Evolutionary conservation across 1,140 invertebrate species (phyloP), one percentile per base, ranked within the genome.

Genomic region (Heliothis virescens): DNA sequence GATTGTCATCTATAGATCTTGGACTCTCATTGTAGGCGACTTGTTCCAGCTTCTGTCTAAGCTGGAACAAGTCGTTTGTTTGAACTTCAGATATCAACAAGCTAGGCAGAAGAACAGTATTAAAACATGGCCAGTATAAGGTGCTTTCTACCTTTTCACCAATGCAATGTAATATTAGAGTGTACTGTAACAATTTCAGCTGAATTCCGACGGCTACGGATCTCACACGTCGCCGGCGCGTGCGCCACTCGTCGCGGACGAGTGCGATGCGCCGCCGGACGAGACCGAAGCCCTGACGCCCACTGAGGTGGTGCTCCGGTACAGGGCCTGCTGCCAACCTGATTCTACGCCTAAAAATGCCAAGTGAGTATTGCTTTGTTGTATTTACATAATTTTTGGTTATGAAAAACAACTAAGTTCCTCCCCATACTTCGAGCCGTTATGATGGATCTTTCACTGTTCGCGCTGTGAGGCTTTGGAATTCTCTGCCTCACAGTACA

Each of bases 141-240:
- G 10, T 52, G 52, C 15, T 10, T 10, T 16, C n/a, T 2, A 13
- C 1, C 9, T 21, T 12, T 3, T 16, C 2, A 1, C 4, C 12
- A 60, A 26, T 55, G 13, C 34, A 74, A 63, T 29, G 41, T 52
- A 65, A 65, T 76, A 76, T 65, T 76, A 65, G 74, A 76, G 60
- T 76, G 13, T 65, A 7, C 5, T 41, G 2, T 65, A 18, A 65
- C 21, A 2, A 77, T 93, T 86, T 16, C 88, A 95, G 94, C 91
- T 95, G 91, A 95, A 95, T 93, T 94, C 95, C 81, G 95, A 95
- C 91, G 97, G 97, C 82, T 98, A 97, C 90, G 97, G 97, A 48
- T 97, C 97, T 21, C 97, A 98, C 92, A 98, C 97, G 81, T 98
- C 97, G 87, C 97, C 97, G 83, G 96, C 97, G 75, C 97, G 98